Base-by-base conservation (phyloP, 2,888 invertebrate genomes). In the Stenichneumon culpator region DNA sequence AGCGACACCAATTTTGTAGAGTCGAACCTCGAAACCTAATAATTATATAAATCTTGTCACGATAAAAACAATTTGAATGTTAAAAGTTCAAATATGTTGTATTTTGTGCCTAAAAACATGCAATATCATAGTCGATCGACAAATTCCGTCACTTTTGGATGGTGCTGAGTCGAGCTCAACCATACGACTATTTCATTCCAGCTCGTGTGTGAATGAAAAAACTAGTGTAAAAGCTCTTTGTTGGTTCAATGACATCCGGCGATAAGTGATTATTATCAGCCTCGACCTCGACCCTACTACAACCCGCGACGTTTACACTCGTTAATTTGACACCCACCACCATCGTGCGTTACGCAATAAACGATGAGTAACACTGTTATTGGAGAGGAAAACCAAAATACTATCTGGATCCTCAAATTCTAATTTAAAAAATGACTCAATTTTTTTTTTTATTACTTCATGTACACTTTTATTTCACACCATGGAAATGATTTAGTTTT, bases 221-320 rank as follows among this genome's bases (percentile, higher is more conserved):
- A 19, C 1, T 22, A 57, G 22, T 11, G 4, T 19, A 52, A 52
- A 52, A 70, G 14, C 19, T 68, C 19, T 63, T 75, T 69, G 47
- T 70, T 50, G 47, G 82, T 82, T 78, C 82, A 82, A 60, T 79
- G 73, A 68, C 82, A 82, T 78, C 73, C 82, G 72, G 50, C 47
- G 9, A 65, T 69, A 54, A 82, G 77, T 82, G 52, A 69, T 69
- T 39, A 74, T 69, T 54, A 57, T 57, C 69, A 74, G 60, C 39
- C 68, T 63, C 79, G 75, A 77, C 77, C 77, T 72, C 77, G 79
- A 79, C 79, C 74, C 69, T 63, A 32, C 63, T 60, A 52, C 39
- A 32, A 28, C 11, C 44, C 3, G 63, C 7, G 63, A 70, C 82
- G 70, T 79, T 57, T 65, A 79, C 74, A 16, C 52, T 60, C 60